A percentile compares a stretch with the other conserved stretches of the same genome.
Evolutionary conservation across 2,113 vertebrate species (phyloP).

Genomic region (Probosciger aterrimus): DNA sequence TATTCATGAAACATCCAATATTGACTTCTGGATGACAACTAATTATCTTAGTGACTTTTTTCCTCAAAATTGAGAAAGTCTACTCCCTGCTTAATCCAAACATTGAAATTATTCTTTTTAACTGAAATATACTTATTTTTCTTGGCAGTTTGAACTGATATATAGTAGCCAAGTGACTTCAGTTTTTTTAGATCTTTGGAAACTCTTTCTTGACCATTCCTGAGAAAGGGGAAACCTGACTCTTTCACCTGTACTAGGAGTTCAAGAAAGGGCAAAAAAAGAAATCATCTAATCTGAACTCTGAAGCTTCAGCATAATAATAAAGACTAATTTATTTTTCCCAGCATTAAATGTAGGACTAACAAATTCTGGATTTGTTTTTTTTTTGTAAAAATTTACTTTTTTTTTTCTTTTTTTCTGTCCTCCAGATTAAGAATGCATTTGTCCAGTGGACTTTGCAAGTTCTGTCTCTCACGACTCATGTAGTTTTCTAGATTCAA

Average conservation of each 20-base stretch:
- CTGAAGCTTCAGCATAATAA: not conserved
- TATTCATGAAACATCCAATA: not conserved
- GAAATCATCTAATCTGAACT: not conserved
- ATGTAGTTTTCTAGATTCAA: not conserved
- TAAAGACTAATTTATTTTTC: not conserved
- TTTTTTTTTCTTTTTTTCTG: not conserved
- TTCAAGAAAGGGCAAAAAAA: not conserved
- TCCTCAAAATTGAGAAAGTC: not conserved
- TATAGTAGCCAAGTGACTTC: not conserved
- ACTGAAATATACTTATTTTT: not conserved
- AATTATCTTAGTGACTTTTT: not conserved
- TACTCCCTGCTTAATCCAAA: not conserved
- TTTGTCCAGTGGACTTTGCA: not conserved
- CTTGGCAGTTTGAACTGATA: not conserved
- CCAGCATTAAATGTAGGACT: not conserved
- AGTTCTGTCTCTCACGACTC: accelerated
- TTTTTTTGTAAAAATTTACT: not conserved
- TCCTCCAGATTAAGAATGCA: accelerated
- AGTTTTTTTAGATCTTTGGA: not conserved
- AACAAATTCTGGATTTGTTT: not conserved
- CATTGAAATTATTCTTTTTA: not conserved
- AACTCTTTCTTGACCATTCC: not conserved
- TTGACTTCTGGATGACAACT: not conserved
- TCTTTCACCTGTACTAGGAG: not conserved
- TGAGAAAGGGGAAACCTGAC: not conserved